Percentiles rank a stretch among this genome's conserved stretches.
These are phyloP conservation scores for Philotrypesis tridentata DNA, from an alignment of 1,140 invertebrate genomes.

Conservation along the genomic window DNA sequence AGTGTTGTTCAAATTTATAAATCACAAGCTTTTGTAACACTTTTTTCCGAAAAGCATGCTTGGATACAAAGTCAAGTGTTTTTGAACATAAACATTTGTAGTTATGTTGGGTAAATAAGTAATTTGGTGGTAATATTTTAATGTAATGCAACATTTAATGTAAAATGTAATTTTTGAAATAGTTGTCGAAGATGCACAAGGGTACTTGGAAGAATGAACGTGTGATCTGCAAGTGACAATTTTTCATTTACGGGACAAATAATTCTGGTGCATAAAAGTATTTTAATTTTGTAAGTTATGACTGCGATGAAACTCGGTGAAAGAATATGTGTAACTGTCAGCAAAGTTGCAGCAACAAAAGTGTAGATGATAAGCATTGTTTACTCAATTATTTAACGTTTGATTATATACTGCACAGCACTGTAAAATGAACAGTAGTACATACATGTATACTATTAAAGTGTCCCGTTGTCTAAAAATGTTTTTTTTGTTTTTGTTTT, in stretches of 20 bases:
- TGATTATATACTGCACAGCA: slow-evolving; percentile 28
- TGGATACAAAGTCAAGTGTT: slow-evolving; percentile 7
- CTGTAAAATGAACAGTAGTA: slow-evolving; percentile 39
- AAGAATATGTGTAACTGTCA: slow-evolving; percentile 30
- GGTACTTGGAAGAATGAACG: slow-evolving; percentile 39
- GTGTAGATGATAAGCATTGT: slow-evolving; percentile 7
- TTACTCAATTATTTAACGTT: slow-evolving; percentile 33
- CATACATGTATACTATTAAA: slow-evolving; percentile 33
- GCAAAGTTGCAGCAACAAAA: slow-evolving; percentile 15
- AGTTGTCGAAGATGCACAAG: slow-evolving; percentile 34
- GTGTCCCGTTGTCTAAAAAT: slow-evolving; percentile 12
- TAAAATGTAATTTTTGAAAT: slow-evolving; percentile 41
- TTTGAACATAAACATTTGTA: slow-evolving; percentile 38
- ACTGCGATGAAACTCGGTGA: slow-evolving; percentile 22
- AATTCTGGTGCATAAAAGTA: slow-evolving; percentile 36
- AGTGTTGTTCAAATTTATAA: neutral
- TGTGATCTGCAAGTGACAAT: slow-evolving; percentile 42
- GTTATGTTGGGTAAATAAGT: slow-evolving; percentile 44
- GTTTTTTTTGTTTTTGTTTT: slow-evolving; percentile 1
- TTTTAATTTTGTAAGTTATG: slow-evolving; percentile 47
- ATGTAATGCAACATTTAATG: slow-evolving; percentile 39
- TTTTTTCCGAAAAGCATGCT: neutral
- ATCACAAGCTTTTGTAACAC: neutral
- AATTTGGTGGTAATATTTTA: slow-evolving; percentile 39
- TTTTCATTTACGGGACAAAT: slow-evolving; percentile 38